Base-by-base conservation (phyloP, 2,797 vertebrate genomes). In the Onychomys arenicola region DNA sequence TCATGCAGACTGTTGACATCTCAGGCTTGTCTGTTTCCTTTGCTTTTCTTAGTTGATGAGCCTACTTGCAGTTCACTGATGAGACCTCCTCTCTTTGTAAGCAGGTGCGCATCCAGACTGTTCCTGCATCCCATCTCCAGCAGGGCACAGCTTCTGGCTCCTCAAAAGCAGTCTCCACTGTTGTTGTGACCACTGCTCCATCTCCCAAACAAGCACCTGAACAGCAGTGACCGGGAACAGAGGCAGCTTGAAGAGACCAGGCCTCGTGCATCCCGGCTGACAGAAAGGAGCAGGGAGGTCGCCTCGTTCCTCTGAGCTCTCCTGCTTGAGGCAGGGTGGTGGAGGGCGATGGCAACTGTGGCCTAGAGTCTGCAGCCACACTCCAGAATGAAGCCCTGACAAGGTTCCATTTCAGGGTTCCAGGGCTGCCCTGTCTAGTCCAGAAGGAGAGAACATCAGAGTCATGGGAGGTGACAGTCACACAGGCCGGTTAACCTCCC, bases 81-180 rank as follows among this genome's bases (percentile, higher is more conserved):
- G 32, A 8, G 5, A 34, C 1, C 2, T 12, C 89, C 32, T 97
- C 34, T 93, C 85, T 97, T 96, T 96, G 77, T 81, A 83, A 77
- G 92, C 96, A 99, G 99, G 99, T 99, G 67, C 99, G 99, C 75
- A 99, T 99, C 98, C 99, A 99, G 98, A 99, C 99, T 0, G 99
- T 99, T 19, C 99, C 99, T 0, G 99, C 99, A 0, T 99, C 99
- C 96, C 99, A 99, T 96, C 99, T 99, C 37, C 99, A 99, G 96
- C 99, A 99, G 97, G 99, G 99, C 97, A 99, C 99, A 8, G 99
- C 99, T 1, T 97, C 99, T 16, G 98, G 98, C 76, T 99, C 99
- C 49, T 98, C 99, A 5, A 99, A 99, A 98, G 99, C 99, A 0
- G 99, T 99, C 55, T 99, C 99, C 83, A 99, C 99, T 0, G 99